Evolutionary conservation across 2,888 invertebrate genomes (phyloP), one percentile per base, ranked within the genome.

Genomic region (Seira musarum): DNA sequence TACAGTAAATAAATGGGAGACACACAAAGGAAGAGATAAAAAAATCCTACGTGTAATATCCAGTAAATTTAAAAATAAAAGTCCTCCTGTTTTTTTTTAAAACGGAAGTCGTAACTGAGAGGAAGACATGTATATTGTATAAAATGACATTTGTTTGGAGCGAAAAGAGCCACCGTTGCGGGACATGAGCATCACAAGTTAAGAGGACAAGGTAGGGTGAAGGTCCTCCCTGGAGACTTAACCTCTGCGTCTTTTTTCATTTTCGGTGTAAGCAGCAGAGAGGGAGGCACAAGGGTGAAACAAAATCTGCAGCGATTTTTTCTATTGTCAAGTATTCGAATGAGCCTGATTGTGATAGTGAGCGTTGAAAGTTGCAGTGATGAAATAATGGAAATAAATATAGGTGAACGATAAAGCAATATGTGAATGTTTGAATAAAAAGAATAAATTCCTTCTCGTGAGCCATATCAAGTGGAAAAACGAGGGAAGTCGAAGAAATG

Each of bases 181-280:
- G 30, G 30, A 30, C 30, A 30, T 30, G 30, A 30, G 8, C 30
- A 30, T 30, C 30, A 30, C 30, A 30, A 30, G 30, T 30, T 30
- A 30, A 30, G 24, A 13, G 63, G 57, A 61, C 66, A 78, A 78
- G 61, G 66, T 60, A 78, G 70, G 77, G 66, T 78, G 70, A 77
- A 65, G 70, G 70, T 78, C 77, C n/a, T n/a, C n/a, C 57, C 77
- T 70, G 65, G 71, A 78, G 71, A 78, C 70, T 78, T 78, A 70
- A 70, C 77, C 70, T 66, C 69, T 71, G 19, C 24, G 19, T 19
- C n/a, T 22, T 5, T 22, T 19, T 63, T 63, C 24, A 22, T 19
- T 22, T 24, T 67, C 46, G 8, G 8, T 22, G n/a, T 70, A 30
- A 15, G 35, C 30, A 57, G 22, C n/a, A 53, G 49, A 30, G 57